These are phyloP conservation scores for Cryptomyrus ogoouensis DNA, from an alignment of 2,113 vertebrate genomes.

Conservation along the genomic window DNA sequence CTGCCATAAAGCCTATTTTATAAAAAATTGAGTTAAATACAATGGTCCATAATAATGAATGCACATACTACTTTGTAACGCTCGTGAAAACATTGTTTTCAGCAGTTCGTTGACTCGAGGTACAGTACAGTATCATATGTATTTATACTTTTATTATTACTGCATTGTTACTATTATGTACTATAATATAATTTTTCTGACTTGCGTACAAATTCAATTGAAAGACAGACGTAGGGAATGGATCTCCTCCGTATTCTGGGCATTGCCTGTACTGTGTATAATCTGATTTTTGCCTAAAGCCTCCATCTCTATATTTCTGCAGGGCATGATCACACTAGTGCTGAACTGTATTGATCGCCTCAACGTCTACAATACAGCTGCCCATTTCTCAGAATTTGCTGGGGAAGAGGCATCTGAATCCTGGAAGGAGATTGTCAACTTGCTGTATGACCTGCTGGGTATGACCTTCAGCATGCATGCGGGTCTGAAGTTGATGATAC, in stretches of 20 bases:
- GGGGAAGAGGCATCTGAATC: slow-evolving; percentile 85
- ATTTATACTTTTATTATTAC: neutral
- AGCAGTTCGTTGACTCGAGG: too few species aligned
- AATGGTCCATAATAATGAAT: too few species aligned
- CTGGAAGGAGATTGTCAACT: slow-evolving; percentile 89
- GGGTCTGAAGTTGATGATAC: neutral
- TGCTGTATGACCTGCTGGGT: slow-evolving; percentile 84
- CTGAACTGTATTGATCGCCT: slow-evolving; percentile 85
- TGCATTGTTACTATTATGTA: neutral
- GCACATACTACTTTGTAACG: too few species aligned
- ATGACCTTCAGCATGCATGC: slow-evolving; percentile 23
- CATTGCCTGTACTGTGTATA: neutral
- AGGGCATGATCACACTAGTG: slow-evolving; percentile 87
- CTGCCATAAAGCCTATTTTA: too few species aligned
- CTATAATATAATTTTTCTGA: neutral
- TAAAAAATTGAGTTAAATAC: too few species aligned
- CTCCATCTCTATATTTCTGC: neutral
- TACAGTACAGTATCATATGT: neutral
- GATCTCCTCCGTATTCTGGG: neutral
- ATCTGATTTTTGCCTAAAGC: neutral
- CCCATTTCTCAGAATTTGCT: slow-evolving; percentile 84
- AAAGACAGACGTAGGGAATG: neutral
- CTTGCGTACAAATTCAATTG: neutral
- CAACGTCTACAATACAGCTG: slow-evolving; percentile 83
- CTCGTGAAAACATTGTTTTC: too few species aligned